Evolutionary conservation across 2,797 vertebrate species (phyloP).

Genomic region (Bovichtus diacanthus): DNA sequence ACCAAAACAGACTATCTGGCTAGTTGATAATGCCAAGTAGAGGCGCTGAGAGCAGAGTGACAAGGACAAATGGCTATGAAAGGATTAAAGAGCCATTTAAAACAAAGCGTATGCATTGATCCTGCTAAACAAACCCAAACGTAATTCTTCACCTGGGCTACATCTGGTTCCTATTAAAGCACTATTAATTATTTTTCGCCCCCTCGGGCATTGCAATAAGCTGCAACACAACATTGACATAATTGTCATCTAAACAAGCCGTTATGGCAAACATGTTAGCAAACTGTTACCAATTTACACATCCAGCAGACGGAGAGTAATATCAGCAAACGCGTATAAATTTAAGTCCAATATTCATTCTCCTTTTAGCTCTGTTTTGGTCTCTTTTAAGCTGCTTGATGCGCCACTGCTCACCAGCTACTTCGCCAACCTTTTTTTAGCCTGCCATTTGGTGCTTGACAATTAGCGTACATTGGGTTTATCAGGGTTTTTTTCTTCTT

Average conservation of each 20-base stretch:
- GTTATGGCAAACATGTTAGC: neutral
- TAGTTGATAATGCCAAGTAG: conserved; percentile 63
- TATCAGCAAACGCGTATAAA: conserved; percentile 11
- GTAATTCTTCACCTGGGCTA: conserved; percentile 12
- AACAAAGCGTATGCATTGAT: conserved; percentile 35
- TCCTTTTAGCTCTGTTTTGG: conserved; percentile 4
- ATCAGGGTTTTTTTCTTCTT: neutral
- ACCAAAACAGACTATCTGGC: conserved; percentile 56
- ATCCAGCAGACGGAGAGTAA: neutral
- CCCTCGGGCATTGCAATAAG: conserved; percentile 6
- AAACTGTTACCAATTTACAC: neutral
- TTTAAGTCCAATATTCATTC: neutral
- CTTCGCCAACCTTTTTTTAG: neutral
- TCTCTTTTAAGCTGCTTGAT: conserved; percentile 13
- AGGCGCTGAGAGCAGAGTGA: conserved; percentile 46
- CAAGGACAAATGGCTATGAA: conserved; percentile 57
- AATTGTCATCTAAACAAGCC: conserved; percentile 1
- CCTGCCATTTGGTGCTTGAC: conserved; percentile 2
- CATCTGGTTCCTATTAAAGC: conserved; percentile 4
- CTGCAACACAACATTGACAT: conserved; percentile 2
- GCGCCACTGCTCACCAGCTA: conserved; percentile 11
- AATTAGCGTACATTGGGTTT: neutral
- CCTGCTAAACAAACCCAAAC: conserved; percentile 31
- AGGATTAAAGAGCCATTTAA: conserved; percentile 48
- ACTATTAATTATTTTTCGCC: neutral